phyloP scores from a whole-genome alignment of 2,888 invertebrate species.

The Acleris laterana region DNA sequence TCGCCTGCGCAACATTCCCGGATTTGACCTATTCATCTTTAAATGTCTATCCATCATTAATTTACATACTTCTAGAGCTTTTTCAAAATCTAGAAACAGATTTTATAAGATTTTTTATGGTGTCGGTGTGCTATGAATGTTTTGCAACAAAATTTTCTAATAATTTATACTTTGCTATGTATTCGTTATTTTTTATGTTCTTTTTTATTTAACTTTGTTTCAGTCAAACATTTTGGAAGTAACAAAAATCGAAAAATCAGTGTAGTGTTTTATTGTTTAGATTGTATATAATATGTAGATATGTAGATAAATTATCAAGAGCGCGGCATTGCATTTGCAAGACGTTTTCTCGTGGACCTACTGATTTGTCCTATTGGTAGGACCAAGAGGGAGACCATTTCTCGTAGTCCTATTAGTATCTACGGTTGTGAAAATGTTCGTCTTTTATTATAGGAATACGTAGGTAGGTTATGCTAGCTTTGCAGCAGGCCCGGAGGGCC shows the following conservation, averaged over 20 bases:
- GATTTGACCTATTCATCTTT: background rate
- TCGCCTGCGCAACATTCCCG: background rate
- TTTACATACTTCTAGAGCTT: conserved; percentile 1
- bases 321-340: too few species aligned
- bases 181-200: conserved; percentile 23
- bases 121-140: conserved; percentile 27
- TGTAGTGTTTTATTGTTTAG: background rate
- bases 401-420: too few species aligned
- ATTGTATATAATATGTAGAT: too few species aligned
- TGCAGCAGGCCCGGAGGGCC: too few species aligned
- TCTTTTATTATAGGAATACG: too few species aligned
- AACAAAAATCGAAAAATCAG: conserved; percentile 34
- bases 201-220: conserved; percentile 29
- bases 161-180: conserved; percentile 23
- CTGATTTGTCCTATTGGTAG: too few species aligned
- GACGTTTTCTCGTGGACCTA: too few species aligned
- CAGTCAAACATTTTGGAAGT: conserved; percentile 25
- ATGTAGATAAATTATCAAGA: too few species aligned
- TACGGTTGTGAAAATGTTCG: too few species aligned
- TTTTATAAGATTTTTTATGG: conserved; percentile 11
- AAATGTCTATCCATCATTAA: background rate
- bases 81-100: conserved; percentile 16
- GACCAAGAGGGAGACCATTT: too few species aligned
- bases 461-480: too few species aligned
- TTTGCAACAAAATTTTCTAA: conserved; percentile 30